Evolutionary conservation across 2,888 invertebrate species (phyloP).

Genomic region (Drosophila rellima): DNA sequence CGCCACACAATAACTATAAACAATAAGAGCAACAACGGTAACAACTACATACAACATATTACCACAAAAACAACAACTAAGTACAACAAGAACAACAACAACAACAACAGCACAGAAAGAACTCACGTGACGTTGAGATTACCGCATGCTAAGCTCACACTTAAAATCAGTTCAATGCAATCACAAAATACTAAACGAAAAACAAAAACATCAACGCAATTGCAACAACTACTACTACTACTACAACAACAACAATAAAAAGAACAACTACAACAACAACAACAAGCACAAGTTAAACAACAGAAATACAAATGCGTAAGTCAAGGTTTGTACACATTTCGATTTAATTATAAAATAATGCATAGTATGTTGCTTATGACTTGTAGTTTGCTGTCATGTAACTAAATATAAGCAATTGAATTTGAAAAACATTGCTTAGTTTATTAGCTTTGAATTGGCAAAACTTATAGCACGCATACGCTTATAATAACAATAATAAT

Average conservation of each 20-base stretch:
- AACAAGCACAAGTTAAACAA: slow-evolving; percentile 70
- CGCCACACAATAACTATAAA: slow-evolving; percentile 60
- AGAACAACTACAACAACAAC: slow-evolving; percentile 59
- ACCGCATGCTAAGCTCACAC: slow-evolving; percentile 74
- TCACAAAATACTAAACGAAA: slow-evolving; percentile 68
- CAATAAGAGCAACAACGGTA: slow-evolving; percentile 40
- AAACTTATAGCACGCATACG: slow-evolving; percentile 55
- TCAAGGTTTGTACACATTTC: slow-evolving; percentile 78
- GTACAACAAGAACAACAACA: slow-evolving; percentile 48
- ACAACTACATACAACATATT: slow-evolving; percentile 52
- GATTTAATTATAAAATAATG: slow-evolving; percentile 16
- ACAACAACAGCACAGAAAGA: slow-evolving; percentile 68
- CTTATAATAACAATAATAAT: slow-evolving; percentile 24
- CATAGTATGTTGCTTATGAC: slow-evolving; percentile 12
- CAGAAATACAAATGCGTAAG: slow-evolving; percentile 75
- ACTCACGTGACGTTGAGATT: slow-evolving; percentile 65
- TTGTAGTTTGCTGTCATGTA: slow-evolving; percentile 25
- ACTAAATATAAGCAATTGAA: slow-evolving; percentile 24
- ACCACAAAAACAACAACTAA: slow-evolving; percentile 46
- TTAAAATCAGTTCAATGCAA: slow-evolving; percentile 67
- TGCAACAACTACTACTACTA: slow-evolving; percentile 74
- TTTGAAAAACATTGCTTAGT: slow-evolving; percentile 44
- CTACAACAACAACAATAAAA: slow-evolving; percentile 61
- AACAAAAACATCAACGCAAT: slow-evolving; percentile 66
- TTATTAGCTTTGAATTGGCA: slow-evolving; percentile 57